Conservation (phyloP, 2,797 vertebrate species). For the Acanthopagrus latus region DNA sequence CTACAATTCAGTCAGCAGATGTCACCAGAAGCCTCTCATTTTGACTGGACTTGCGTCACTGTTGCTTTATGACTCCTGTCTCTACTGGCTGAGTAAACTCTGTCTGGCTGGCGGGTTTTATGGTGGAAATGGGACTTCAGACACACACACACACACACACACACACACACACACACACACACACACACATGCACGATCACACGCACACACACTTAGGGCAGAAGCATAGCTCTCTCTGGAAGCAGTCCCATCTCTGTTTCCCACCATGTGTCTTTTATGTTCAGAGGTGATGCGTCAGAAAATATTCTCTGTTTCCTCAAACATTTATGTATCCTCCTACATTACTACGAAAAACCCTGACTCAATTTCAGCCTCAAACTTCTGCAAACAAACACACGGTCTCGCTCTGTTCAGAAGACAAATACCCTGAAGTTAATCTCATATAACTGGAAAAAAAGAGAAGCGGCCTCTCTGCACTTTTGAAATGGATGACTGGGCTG, state of each 20-base stretch:
- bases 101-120: slow-evolving; percentile 9
- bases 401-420: slow-evolving; percentile 9
- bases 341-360: background rate
- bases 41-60: slow-evolving; percentile 31
- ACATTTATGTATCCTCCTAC: background rate
- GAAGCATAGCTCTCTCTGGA: slow-evolving; percentile 1
- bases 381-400: background rate
- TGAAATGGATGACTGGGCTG: slow-evolving; percentile 70
- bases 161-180: slow-evolving; percentile 4
- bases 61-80: slow-evolving; percentile 48
- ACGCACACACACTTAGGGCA: background rate
- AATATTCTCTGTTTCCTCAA: background rate
- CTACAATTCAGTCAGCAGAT: slow-evolving; percentile 71
- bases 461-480: slow-evolving; percentile 43
- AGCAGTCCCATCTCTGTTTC: background rate
- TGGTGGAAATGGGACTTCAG: slow-evolving; percentile 36
- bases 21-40: slow-evolving; percentile 68
- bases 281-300: slow-evolving; percentile 3
- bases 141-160: background rate
- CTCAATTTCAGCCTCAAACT: slow-evolving; percentile 4
- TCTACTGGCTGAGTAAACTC: slow-evolving; percentile 44
- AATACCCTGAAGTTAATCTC: slow-evolving; percentile 10
- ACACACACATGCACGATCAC: background rate
- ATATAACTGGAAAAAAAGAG: slow-evolving; percentile 58
- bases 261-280: background rate